Base-by-base conservation (phyloP, 2,113 vertebrate species). In the Odontesthes bonariensis region DNA sequence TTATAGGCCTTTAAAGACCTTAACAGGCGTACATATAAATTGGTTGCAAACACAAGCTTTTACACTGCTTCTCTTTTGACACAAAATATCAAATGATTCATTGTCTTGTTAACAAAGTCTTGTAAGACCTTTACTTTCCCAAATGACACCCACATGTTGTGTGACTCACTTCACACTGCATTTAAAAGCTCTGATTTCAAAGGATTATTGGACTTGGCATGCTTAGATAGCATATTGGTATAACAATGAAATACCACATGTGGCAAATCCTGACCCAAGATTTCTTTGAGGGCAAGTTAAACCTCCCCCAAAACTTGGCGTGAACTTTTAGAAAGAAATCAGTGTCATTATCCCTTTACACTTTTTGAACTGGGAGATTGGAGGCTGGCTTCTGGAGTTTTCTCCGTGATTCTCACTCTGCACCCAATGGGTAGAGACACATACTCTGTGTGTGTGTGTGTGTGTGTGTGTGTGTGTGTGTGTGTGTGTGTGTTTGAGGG, bases 61-160 rank as follows among this genome's bases (percentile, higher is more conserved):
- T 66, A 57, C 8, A 80, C 22, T 38, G 65, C 51, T 23, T 75
- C 5, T 73, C 51, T 31, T 70, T 52, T 78, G 53, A 69, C 64
- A 74, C 64, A 0, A 78, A 88, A 84, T 84, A 79, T 71, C 79
- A 83, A 64, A 85, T 85, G 81, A 90, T 75, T 87, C 74, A 89
- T 66, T 71, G 17, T 79, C 59, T 85, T 8, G 16, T 73, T 76
- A 69, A 82, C 68, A 61, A 88, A 78, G 77, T 77, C 75, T 61
- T 67, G 35, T 83, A 40, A 65, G 83, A 88, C 71, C 82, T 79
- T 74, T 73, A 4, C 65, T 70, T 40, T 79, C 65, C 40, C 67
- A 66, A 54, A 44, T 52, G 46, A 77, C 86, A 71, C 88, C 86
- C 86, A 88, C 85, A 71, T 68, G 46, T 31, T 54, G 58, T 71